Evolutionary conservation across 2,888 invertebrate species (phyloP).

Genomic region (Caenorhabditis macrosperma): DNA sequence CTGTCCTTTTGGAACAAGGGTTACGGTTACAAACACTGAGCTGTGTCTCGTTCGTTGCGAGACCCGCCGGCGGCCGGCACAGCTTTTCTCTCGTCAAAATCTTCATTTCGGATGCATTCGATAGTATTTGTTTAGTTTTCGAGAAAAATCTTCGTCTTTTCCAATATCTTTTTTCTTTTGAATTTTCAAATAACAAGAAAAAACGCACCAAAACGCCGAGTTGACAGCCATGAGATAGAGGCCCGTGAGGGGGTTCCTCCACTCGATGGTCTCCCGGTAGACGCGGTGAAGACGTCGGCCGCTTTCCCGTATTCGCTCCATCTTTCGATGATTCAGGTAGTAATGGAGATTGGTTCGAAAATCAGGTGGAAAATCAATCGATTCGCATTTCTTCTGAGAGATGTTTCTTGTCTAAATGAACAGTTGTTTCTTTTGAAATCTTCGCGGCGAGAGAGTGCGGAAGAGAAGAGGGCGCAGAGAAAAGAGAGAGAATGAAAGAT

Average conservation of each 20-base stretch:
- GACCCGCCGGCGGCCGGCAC: no score
- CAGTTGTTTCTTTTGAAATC: constrained; percentile 20
- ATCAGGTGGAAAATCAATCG: constrained; percentile 20
- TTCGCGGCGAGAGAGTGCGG: not conserved
- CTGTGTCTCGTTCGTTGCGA: no score
- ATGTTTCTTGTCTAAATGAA: constrained; percentile 24
- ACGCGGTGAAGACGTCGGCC: constrained; percentile 46
- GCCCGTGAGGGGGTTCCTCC: constrained; percentile 73
- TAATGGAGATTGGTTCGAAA: constrained; percentile 9
- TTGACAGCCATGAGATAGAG: constrained; percentile 76
- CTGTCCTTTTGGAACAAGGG: no score
- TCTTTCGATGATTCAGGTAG: constrained; percentile 16
- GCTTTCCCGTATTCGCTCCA: constrained; percentile 47
- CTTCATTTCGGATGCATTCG: no score
- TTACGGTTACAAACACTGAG: no score
- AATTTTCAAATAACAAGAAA: not conserved
- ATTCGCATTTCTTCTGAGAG: not conserved
- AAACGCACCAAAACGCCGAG: constrained; percentile 73
- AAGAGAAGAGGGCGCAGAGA: not conserved
- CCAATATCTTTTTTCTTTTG: no score
- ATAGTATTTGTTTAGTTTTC: no score
- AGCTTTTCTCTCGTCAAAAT: no score
- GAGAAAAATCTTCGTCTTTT: no score
- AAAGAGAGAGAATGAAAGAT: constrained; percentile 1
- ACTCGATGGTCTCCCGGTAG: constrained; percentile 68